Evolutionary conservation across 1,140 invertebrate genomes (phyloP).

Genomic region (Branchinecta lindahli): DNA sequence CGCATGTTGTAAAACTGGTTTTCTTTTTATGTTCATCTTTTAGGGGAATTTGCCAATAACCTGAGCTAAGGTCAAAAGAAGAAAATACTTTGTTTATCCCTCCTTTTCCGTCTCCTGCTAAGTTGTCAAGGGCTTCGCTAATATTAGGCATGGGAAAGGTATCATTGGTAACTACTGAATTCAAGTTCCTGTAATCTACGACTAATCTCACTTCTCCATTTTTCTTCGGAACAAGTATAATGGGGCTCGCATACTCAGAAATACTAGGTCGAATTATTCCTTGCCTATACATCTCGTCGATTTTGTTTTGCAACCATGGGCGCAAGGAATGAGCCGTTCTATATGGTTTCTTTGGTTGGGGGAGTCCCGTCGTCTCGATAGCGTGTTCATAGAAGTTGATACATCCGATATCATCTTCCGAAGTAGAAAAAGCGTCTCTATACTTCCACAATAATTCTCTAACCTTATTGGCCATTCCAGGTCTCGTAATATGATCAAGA

Average conservation of each 20-base stretch:
- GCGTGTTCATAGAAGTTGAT: too few species aligned
- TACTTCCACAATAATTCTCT: too few species aligned
- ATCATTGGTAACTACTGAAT: slow-evolving; percentile 30
- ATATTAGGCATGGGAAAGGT: slow-evolving; percentile 35
- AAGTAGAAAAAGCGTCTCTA: too few species aligned
- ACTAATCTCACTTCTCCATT: slow-evolving; percentile 26
- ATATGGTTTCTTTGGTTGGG: too few species aligned
- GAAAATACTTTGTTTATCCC: slow-evolving; percentile 31
- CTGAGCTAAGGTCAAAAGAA: slow-evolving; percentile 31
- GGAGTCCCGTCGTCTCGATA: too few species aligned
- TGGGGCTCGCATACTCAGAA: background rate
- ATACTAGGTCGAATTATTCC: background rate
- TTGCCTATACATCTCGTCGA: slow-evolving; percentile 22
- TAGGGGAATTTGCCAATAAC: slow-evolving; percentile 27
- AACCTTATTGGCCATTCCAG: too few species aligned
- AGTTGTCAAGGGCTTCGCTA: slow-evolving; percentile 29
- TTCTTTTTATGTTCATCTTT: slow-evolving; percentile 24
- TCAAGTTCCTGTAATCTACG: slow-evolving; percentile 34
- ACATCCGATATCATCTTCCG: too few species aligned
- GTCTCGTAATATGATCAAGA: too few species aligned
- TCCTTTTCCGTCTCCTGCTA: slow-evolving; percentile 28
- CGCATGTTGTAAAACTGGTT: too few species aligned
- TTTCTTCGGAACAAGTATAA: slow-evolving; percentile 12
- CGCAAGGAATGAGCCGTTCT: too few species aligned
- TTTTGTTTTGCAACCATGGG: too few species aligned